Evolutionary conservation across 2,888 invertebrate genomes (phyloP).

Genomic region (Lobophora halterata): DNA sequence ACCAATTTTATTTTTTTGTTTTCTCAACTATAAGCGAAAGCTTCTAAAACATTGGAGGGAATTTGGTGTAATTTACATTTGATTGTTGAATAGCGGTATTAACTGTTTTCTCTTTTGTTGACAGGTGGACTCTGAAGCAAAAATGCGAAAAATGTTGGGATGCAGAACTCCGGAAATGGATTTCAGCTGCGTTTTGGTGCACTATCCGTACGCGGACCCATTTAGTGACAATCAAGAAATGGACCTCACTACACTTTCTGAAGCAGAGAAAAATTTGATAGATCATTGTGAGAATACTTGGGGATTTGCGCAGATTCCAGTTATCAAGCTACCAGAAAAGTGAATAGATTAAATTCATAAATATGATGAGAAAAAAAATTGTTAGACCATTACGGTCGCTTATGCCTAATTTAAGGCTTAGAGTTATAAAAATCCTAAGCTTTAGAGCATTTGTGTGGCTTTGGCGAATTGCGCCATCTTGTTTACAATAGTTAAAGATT

Average conservation of each 20-base stretch:
- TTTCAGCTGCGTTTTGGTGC: conserved; percentile 80
- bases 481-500: conserved; percentile 36
- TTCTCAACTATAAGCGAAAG: too few relatives aligned
- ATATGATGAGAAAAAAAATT: conserved; percentile 42
- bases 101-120: conserved; percentile 48
- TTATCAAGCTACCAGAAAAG: conserved; percentile 84
- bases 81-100: conserved; percentile 25
- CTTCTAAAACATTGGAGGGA: too few relatives aligned
- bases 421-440: too few relatives aligned
- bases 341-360: conserved; percentile 53
- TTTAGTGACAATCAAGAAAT: conserved; percentile 67
- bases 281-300: conserved; percentile 85
- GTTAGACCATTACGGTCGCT: conserved; percentile 19
- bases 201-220: conserved; percentile 73
- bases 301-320: conserved; percentile 82
- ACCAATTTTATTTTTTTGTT: too few relatives aligned
- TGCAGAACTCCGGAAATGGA: conserved; percentile 66
- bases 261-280: conserved; percentile 82
- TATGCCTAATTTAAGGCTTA: conserved; percentile 18
- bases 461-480: conserved; percentile 63
- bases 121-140: conserved; percentile 81
- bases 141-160: conserved; percentile 71
- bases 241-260: conserved; percentile 75
- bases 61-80: conserved; percentile 6
- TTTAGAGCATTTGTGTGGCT: conserved; percentile 38